Conservation (phyloP, 2,888 invertebrate genomes). For the Lasioglossum pauxillum region DNA sequence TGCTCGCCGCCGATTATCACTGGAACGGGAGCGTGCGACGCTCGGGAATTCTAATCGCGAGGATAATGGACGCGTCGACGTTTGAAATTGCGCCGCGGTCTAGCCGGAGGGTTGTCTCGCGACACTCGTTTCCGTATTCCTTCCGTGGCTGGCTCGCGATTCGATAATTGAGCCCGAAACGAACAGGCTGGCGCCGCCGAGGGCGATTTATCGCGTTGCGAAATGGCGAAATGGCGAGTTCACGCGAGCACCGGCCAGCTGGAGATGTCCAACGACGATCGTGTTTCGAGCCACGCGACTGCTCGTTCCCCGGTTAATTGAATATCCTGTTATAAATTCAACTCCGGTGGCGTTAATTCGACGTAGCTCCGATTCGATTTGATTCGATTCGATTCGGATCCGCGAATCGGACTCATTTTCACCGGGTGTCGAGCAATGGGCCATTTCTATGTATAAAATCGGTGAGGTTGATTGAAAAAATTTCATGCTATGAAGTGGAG, state of each 20-base stretch:
- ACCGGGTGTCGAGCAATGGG: not conserved
- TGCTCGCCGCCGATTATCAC: not conserved
- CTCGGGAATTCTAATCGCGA: not conserved
- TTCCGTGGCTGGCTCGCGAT: not conserved
- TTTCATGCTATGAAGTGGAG: not conserved
- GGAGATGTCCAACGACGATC: not conserved
- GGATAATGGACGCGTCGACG: not conserved
- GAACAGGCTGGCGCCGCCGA: not conserved
- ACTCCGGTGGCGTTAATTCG: not conserved
- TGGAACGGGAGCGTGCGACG: not conserved
- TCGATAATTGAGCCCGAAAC: not conserved
- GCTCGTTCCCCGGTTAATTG: not conserved
- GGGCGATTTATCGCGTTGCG: slow-evolving; percentile 18
- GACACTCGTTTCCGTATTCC: slow-evolving; percentile 16
- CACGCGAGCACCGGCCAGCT: not conserved
- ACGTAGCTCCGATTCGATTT: not conserved
- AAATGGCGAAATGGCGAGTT: not conserved
- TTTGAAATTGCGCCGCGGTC: not conserved
- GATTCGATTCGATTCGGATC: not conserved
- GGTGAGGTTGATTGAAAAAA: not conserved
- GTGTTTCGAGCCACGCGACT: not conserved
- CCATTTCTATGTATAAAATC: not conserved
- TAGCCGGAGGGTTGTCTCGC: not conserved
- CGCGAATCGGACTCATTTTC: not conserved
- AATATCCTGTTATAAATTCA: not conserved